These are phyloP conservation scores for Saccopteryx bilineata DNA, from an alignment of 2,113 vertebrate genomes.

Conservation along the genomic window DNA sequence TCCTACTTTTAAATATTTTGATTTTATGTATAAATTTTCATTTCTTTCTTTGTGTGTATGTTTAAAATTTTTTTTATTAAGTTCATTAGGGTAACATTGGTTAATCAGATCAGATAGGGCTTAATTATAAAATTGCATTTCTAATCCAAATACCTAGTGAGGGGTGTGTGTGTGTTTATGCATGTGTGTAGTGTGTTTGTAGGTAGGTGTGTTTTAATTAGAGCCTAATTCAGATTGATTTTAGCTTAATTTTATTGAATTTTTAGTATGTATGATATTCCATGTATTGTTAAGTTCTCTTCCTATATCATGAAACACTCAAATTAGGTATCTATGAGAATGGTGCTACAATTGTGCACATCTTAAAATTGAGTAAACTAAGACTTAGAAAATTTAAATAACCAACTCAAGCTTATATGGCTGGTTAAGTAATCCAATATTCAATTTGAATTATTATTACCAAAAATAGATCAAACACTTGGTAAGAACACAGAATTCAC, in stretches of 20 bases:
- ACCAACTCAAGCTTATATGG: not conserved
- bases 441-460: no score
- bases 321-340: not conserved
- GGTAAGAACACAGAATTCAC: not conserved
- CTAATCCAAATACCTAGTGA: not conserved
- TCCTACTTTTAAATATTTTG: conserved; percentile 8
- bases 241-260: conserved; percentile 7
- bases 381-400: not conserved
- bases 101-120: not conserved
- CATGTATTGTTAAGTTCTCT: not conserved
- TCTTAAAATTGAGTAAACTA: not conserved
- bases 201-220: not conserved
- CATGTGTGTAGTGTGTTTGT: not conserved
- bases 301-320: not conserved
- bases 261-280: not conserved
- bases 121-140: conserved; percentile 20
- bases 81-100: not conserved
- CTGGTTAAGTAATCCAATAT: not conserved
- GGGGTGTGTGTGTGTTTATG: not conserved
- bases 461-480: no score
- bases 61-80: not conserved
- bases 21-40: conserved; percentile 33
- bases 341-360: not conserved
- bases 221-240: not conserved
- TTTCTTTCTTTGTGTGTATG: not conserved